phyloP scores from a whole-genome alignment of 2,888 invertebrate species.

The Chromoteleia sp. region DNA sequence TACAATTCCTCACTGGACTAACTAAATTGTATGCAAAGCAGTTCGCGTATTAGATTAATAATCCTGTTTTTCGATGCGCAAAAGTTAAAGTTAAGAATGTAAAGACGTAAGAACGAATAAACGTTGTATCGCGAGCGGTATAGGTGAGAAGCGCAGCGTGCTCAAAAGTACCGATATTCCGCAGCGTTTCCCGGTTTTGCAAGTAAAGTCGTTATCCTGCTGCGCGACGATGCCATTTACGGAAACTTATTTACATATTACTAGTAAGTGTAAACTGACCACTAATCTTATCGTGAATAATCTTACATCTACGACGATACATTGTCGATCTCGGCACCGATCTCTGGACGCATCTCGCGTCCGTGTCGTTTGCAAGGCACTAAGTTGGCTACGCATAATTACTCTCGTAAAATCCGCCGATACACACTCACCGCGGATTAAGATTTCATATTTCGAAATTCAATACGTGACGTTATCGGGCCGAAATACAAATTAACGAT shows the following conservation, averaged over 20 bases:
- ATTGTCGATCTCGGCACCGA: constrained; percentile 30
- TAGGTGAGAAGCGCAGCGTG: constrained; percentile 25
- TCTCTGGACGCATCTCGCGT: constrained; percentile 3
- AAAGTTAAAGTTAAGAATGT: background rate
- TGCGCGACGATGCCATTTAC: constrained; percentile 62
- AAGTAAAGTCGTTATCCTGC: constrained; percentile 59
- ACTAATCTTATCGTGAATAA: constrained; percentile 60
- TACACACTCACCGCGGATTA: constrained; percentile 53
- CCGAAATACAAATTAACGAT: constrained; percentile 57
- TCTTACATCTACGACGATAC: constrained; percentile 53
- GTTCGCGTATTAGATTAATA: too few relatives aligned
- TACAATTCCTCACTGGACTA: too few relatives aligned
- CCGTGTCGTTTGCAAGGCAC: constrained; percentile 2
- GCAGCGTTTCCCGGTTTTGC: constrained; percentile 54
- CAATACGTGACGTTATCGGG: constrained; percentile 43
- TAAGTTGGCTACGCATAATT: constrained; percentile 47
- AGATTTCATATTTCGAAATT: constrained; percentile 63
- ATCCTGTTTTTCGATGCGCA: constrained; percentile 6
- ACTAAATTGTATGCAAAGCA: too few relatives aligned
- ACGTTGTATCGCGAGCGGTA: constrained; percentile 19
- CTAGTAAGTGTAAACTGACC: constrained; percentile 64
- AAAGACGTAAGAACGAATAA: constrained; percentile 12
- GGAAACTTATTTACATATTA: constrained; percentile 65
- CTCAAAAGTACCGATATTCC: constrained; percentile 59
- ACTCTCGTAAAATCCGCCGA: constrained; percentile 50